Evolutionary conservation across 2,888 invertebrate genomes (phyloP), one percentile per base, ranked within the genome.

Genomic region (Baccha elongata): DNA sequence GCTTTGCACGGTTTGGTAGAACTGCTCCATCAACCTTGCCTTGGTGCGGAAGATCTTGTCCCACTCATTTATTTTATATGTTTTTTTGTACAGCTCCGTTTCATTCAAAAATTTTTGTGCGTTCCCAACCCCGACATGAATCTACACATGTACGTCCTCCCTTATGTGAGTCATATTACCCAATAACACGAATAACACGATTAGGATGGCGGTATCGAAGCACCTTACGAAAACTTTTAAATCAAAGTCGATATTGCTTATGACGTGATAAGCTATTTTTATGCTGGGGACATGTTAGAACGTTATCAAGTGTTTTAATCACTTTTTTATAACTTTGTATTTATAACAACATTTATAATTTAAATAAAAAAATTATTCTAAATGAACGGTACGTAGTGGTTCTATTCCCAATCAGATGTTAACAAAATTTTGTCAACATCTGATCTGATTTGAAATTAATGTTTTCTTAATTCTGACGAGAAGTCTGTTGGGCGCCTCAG

Each of bases 181-280:
- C 26, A 37, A n/a, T n/a, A 37, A 37, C n/a, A 37, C 35, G n/a
- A 37, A n/a, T n/a, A 37, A 37, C n/a, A 37, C 35, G n/a, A 37
- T n/a, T n/a, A 37, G 35, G n/a, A 37, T 37, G n/a, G 10, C n/a
- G 35, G 35, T 37, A 37, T 37, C 35, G n/a, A n/a, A 37, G n/a
- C 35, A 37, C 35, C 35, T 37, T 11, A 37, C 35, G 35, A 37
- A 11, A 37, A 37, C 35, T n/a, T 37, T 37, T 37, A 1, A n/a
- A 4, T 26, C 26, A 26, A 3, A 26, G 6, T 26, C 26, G 26
- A 26, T 26, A 26, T 26, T 26, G 26, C 26, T n/a, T 37, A 37
- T 37, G n/a, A n/a, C n/a, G 35, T 37, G 35, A 37, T 37, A 37
- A 37, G 35, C n/a, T 3, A 26, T 26, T 26, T 26, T 26, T 6